A percentile compares a stretch with the other conserved stretches of the same genome.
Conservation (phyloP, 2,113 vertebrate genomes). For the Orcinus orca region DNA sequence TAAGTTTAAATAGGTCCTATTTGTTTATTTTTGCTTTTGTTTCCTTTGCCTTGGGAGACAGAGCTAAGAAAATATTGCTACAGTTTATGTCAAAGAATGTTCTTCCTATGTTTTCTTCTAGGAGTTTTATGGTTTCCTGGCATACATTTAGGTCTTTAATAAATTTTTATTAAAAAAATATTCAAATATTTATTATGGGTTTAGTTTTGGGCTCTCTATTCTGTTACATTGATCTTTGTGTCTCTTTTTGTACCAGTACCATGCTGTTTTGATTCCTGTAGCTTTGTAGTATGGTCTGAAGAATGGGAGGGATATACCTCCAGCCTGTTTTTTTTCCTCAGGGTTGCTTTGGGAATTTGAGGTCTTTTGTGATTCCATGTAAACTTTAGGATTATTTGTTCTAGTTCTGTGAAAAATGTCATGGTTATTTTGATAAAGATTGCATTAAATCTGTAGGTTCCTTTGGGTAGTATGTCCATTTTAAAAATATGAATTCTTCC, state of each 20-base stretch:
- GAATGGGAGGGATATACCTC: background rate
- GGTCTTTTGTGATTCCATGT: background rate
- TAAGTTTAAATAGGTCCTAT: background rate
- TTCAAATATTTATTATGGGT: background rate
- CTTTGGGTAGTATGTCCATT: background rate
- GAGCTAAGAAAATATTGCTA: background rate
- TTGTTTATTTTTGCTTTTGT: background rate
- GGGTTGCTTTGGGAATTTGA: background rate
- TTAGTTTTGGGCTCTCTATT: background rate
- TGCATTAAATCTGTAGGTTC: background rate
- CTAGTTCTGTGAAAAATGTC: background rate
- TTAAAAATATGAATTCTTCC: background rate
- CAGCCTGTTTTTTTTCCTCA: background rate
- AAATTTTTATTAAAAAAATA: background rate
- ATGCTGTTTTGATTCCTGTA: background rate
- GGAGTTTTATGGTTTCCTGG: background rate
- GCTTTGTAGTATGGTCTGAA: background rate
- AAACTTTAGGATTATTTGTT: background rate
- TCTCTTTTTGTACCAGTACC: background rate
- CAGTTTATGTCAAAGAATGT: background rate
- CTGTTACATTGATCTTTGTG: background rate
- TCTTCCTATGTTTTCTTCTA: background rate
- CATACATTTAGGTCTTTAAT: background rate
- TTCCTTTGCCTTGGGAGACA: background rate
- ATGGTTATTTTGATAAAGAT: background rate